Conservation (phyloP, 1,140 invertebrate genomes). For the Panulirus ornatus region DNA sequence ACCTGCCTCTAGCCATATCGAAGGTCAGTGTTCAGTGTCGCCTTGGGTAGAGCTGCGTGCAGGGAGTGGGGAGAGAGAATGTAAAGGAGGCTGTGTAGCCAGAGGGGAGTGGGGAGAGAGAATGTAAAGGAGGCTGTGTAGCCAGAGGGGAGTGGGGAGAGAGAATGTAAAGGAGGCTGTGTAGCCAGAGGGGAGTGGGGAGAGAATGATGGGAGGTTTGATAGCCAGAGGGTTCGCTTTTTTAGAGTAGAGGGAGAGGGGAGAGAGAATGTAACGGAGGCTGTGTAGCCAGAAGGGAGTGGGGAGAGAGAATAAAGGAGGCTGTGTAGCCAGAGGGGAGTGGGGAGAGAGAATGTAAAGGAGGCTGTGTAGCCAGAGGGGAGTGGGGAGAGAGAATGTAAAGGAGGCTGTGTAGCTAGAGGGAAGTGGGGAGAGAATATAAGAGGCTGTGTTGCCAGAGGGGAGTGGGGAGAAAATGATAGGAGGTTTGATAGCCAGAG, state of each 20-base stretch:
- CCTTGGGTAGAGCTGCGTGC: too few species aligned
- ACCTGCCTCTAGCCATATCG: slow-evolving; percentile 1
- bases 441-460: too few species aligned
- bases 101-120: background rate
- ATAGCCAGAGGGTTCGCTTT: too few species aligned
- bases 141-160: background rate
- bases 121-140: background rate
- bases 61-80: background rate
- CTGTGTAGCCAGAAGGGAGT: background rate
- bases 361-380: background rate
- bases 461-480: too few species aligned
- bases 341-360: background rate
- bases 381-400: background rate
- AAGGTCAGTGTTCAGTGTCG: too few species aligned
- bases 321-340: background rate
- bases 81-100: background rate
- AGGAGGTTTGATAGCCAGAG: too few species aligned
- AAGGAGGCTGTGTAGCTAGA: background rate
- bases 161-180: background rate
- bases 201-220: too few species aligned
- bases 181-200: too few species aligned
- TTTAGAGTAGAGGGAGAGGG: background rate
- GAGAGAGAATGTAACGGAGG: background rate
- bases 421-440: background rate
- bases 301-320: background rate